These are phyloP conservation scores for Drosophila leontia DNA, from an alignment of 1,140 invertebrate genomes.

Conservation along the genomic window DNA sequence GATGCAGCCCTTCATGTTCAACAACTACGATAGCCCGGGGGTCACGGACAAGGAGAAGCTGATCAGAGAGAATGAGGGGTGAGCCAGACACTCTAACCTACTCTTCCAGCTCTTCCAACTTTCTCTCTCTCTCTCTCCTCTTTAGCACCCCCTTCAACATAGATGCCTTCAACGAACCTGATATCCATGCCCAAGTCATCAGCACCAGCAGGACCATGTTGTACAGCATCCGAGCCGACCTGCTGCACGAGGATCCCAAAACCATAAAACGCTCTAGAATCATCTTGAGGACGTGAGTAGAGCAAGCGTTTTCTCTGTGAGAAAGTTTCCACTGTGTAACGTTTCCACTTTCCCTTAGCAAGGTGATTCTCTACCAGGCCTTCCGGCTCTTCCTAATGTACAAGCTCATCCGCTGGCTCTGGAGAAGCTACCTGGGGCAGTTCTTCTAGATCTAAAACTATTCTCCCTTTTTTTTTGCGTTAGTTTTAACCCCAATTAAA, in stretches of 20 bases:
- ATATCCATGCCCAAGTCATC: conserved; percentile 11
- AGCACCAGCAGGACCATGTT: conserved; percentile 44
- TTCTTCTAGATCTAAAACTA: neutral
- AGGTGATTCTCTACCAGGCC: conserved; percentile 41
- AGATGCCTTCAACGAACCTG: conserved; percentile 3
- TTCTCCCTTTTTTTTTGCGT: conserved; percentile 8
- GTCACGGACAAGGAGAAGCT: conserved; percentile 32
- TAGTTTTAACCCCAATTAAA: neutral
- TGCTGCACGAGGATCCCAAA: conserved; percentile 57
- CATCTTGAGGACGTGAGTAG: conserved; percentile 52
- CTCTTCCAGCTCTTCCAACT: too few species aligned
- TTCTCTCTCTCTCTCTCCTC: too few species aligned
- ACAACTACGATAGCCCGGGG: conserved; percentile 68
- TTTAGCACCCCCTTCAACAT: conserved; percentile 54
- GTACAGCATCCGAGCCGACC: conserved; percentile 57
- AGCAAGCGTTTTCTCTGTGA: fast-evolving
- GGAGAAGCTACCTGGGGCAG: conserved; percentile 30
- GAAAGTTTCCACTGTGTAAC: too few species aligned
- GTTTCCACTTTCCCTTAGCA: conserved; percentile 28
- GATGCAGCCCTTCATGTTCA: conserved; percentile 79
- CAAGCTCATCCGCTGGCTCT: conserved; percentile 64
- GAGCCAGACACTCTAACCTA: neutral
- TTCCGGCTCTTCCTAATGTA: conserved; percentile 60
- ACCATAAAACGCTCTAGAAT: conserved; percentile 38
- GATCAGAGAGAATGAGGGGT: conserved; percentile 22